These are phyloP conservation scores for Ophonus ardosiacus DNA, from an alignment of 2,888 invertebrate species.

Conservation along the genomic window DNA sequence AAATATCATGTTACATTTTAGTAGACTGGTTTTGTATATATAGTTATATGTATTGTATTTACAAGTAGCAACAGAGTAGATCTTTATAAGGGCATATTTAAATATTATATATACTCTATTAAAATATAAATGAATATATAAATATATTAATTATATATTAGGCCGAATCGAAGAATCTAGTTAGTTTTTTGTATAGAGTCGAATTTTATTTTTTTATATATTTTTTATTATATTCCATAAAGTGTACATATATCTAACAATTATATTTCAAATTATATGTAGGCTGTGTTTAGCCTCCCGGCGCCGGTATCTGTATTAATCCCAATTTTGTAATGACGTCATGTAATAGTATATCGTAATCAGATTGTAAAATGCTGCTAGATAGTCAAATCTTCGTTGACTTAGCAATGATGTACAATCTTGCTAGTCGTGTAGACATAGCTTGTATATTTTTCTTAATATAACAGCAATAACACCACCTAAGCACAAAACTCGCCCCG, in stretches of 20 bases:
- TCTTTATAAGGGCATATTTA: constrained; percentile 61
- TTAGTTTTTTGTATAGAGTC: constrained; percentile 48
- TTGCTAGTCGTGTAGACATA: no score
- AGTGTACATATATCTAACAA: not conserved
- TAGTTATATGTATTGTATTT: constrained; percentile 57
- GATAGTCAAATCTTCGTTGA: no score
- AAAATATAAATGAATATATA: constrained; percentile 62
- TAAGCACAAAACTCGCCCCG: no score
- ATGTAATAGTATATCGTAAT: no score
- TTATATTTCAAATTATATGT: not conserved
- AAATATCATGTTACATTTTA: constrained; percentile 52
- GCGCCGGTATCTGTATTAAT: no score
- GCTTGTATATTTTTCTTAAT: no score
- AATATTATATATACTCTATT: constrained; percentile 60
- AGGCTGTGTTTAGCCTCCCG: no score
- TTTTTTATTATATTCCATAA: constrained; percentile 45
- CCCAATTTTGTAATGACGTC: no score
- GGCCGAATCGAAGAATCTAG: constrained; percentile 26
- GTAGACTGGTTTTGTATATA: constrained; percentile 62
- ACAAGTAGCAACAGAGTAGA: constrained; percentile 55
- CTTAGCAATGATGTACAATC: no score
- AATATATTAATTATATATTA: constrained; percentile 63
- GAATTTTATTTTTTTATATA: constrained; percentile 37
- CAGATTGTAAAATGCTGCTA: no score
- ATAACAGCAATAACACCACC: no score